Evolutionary conservation across 2,888 invertebrate species (phyloP).

Genomic region (Lottia scabra): DNA sequence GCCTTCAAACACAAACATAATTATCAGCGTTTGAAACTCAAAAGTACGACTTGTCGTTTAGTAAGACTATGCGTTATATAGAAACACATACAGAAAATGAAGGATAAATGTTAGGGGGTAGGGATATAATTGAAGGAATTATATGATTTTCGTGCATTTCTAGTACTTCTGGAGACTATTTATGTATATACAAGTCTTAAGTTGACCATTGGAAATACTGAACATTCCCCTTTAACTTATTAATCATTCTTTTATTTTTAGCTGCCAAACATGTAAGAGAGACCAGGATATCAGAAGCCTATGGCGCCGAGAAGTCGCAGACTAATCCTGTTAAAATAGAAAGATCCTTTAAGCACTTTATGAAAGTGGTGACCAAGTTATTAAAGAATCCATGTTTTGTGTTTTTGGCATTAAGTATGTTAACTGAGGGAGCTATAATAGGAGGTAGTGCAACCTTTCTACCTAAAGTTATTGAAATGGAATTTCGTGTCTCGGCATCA

Average conservation of each 20-base stretch:
- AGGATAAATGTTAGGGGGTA: no score
- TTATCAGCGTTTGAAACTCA: no score
- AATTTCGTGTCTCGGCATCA: conserved; percentile 78
- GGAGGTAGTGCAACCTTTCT: conserved; percentile 79
- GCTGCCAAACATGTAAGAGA: conserved; percentile 45
- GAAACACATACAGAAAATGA: no score
- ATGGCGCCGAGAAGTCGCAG: conserved; percentile 26
- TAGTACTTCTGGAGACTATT: no score
- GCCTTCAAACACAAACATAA: no score
- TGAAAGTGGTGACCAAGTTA: conserved; percentile 39
- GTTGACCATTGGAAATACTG: no score
- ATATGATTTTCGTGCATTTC: no score
- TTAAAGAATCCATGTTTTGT: conserved; percentile 70
- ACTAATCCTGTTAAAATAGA: conserved; percentile 12
- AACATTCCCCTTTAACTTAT: no score
- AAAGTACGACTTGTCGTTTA: no score
- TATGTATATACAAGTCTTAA: no score
- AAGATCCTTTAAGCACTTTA: conserved; percentile 19
- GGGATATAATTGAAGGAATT: no score
- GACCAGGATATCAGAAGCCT: conserved; percentile 48
- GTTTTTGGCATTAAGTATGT: conserved; percentile 76
- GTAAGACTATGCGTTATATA: no score
- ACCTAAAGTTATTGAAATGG: conserved; percentile 82
- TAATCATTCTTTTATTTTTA: conserved; percentile 23
- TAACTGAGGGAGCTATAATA: conserved; percentile 72